phyloP scores from a whole-genome alignment of 2,113 vertebrate species.

The Apistogramma diplotaenia region DNA sequence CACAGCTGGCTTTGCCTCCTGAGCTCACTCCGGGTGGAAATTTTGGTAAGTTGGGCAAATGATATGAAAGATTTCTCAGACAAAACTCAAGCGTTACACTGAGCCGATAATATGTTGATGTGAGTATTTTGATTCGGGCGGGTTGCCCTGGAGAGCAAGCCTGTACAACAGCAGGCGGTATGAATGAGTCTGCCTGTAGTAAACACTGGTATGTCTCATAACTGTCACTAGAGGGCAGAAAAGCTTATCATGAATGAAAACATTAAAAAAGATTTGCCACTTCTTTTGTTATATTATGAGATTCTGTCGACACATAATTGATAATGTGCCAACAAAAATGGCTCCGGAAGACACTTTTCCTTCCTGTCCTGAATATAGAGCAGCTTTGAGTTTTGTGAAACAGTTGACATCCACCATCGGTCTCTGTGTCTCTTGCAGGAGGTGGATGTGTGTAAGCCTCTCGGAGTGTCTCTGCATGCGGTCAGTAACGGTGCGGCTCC shows the following conservation, averaged over 20 bases:
- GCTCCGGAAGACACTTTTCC: neutral
- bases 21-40: neutral
- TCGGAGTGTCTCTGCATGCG: slow-evolving; percentile 72
- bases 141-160: neutral
- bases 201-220: neutral
- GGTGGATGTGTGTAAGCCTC: slow-evolving; percentile 69
- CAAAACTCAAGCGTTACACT: neutral
- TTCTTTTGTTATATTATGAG: neutral
- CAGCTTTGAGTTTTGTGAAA: neutral
- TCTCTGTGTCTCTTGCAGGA: slow-evolving; percentile 56
- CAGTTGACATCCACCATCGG: neutral
- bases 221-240: neutral
- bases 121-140: neutral
- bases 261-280: neutral
- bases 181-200: neutral
- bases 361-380: neutral
- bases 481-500: slow-evolving; percentile 72
- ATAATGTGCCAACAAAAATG: neutral
- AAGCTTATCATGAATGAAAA: neutral
- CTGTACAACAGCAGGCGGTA: neutral
- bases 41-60: neutral
- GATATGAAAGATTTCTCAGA: neutral
- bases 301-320: neutral
- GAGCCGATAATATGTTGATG: neutral
- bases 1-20: neutral